phyloP scores from a whole-genome alignment of 2,888 invertebrate genomes.

The Coremacera marginata region DNA sequence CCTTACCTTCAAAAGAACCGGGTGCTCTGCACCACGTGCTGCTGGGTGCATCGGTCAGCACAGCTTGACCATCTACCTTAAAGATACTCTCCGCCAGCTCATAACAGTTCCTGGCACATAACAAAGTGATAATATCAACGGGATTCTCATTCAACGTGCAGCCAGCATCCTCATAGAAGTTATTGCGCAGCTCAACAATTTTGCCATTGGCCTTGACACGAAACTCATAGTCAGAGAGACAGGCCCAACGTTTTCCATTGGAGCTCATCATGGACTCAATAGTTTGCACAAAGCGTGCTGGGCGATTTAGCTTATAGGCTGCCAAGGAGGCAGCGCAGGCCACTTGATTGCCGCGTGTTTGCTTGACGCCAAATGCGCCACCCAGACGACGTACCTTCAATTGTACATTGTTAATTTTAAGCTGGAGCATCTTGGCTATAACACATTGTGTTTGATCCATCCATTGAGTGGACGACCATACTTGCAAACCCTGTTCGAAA shows the following conservation, averaged over 20 bases:
- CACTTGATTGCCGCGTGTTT: slow-evolving; percentile 73
- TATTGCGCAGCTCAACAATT: slow-evolving; percentile 75
- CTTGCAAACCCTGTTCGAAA: slow-evolving; percentile 78
- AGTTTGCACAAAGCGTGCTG: slow-evolving; percentile 78
- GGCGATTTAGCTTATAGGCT: slow-evolving; percentile 71
- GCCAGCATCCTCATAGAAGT: slow-evolving; percentile 72
- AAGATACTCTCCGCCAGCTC: slow-evolving; percentile 72
- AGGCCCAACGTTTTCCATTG: slow-evolving; percentile 76
- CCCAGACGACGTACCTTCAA: slow-evolving; percentile 80
- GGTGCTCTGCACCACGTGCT: slow-evolving; percentile 79
- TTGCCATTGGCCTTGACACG: slow-evolving; percentile 75
- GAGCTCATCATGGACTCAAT: slow-evolving; percentile 79
- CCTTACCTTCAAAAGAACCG: slow-evolving; percentile 71
- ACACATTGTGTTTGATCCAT: slow-evolving; percentile 73
- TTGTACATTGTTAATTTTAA: slow-evolving; percentile 76
- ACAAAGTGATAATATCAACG: slow-evolving; percentile 51
- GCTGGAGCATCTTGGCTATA: slow-evolving; percentile 72
- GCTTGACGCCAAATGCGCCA: slow-evolving; percentile 84
- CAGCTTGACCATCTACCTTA: slow-evolving; percentile 76
- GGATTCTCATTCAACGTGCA: slow-evolving; percentile 71
- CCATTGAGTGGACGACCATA: slow-evolving; percentile 76
- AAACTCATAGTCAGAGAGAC: slow-evolving; percentile 75
- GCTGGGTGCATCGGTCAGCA: slow-evolving; percentile 76
- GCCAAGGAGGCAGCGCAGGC: slow-evolving; percentile 79
- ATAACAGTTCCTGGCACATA: slow-evolving; percentile 73